phyloP scores from a whole-genome alignment of 2,113 vertebrate genomes.

The Sorex fumeus region DNA sequence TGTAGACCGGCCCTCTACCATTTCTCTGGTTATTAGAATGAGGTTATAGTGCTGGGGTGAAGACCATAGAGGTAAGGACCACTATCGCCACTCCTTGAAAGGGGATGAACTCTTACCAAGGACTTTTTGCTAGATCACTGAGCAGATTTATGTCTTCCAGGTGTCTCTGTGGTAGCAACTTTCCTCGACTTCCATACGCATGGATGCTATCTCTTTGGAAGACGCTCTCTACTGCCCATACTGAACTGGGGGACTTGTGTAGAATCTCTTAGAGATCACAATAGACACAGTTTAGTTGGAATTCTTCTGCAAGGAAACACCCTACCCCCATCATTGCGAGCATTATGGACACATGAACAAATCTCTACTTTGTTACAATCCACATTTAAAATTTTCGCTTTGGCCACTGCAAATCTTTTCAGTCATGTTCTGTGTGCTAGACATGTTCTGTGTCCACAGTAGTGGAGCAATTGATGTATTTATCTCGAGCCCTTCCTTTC shows the following conservation, averaged over 20 bases:
- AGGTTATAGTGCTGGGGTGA: background rate
- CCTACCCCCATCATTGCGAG: background rate
- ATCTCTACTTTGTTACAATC: background rate
- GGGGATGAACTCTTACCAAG: too few relatives aligned
- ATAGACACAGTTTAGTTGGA: background rate
- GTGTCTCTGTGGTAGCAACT: background rate
- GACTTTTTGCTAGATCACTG: background rate
- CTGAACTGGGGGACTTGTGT: too few relatives aligned
- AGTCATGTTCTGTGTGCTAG: background rate
- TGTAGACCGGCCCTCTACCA: rapidly evolving
- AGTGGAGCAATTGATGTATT: background rate
- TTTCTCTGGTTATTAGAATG: background rate
- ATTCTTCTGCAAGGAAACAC: background rate
- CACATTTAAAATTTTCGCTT: background rate
- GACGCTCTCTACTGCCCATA: too few relatives aligned
- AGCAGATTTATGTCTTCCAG: background rate
- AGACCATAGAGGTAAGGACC: background rate
- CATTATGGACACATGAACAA: background rate
- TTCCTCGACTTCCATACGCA: rapidly evolving
- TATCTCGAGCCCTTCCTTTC: background rate
- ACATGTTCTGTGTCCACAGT: background rate
- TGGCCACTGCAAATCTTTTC: background rate
- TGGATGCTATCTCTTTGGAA: background rate
- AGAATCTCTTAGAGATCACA: too few relatives aligned
- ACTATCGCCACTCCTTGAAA: background rate